A percentile compares a stretch with the other conserved stretches of the same genome.
Evolutionary conservation across 2,888 invertebrate genomes (phyloP).

Genomic region (Macroteleia sp.): DNA sequence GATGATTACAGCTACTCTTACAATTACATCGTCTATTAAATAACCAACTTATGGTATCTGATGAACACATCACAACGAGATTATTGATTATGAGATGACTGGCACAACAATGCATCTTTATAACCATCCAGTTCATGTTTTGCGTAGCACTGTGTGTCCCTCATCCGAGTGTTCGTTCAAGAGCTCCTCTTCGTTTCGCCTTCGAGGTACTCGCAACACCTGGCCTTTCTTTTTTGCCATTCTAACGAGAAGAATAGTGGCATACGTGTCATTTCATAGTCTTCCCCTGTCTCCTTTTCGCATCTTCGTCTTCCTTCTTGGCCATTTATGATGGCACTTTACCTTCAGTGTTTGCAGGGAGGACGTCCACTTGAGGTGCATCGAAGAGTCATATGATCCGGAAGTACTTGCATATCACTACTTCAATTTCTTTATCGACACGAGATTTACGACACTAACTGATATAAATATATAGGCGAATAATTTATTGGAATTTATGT

Average conservation of each 20-base stretch:
- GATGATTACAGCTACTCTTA: conserved; percentile 2
- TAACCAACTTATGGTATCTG: conserved; percentile 26
- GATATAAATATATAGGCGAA: conserved; percentile 7
- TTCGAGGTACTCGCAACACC: conserved; percentile 53
- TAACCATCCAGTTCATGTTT: conserved; percentile 21
- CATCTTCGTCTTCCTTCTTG: conserved; percentile 51
- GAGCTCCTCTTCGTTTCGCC: conserved; percentile 36
- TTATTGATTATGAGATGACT: conserved; percentile 50
- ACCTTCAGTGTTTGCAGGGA: conserved; percentile 55
- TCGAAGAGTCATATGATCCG: conserved; percentile 52
- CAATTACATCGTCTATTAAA: conserved; percentile 20
- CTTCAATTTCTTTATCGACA: conserved; percentile 43
- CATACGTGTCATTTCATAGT: conserved; percentile 64
- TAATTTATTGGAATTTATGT: not conserved
- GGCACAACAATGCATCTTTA: conserved; percentile 40
- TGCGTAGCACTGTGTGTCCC: conserved; percentile 25
- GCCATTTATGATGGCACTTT: conserved; percentile 61
- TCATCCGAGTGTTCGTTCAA: conserved; percentile 29
- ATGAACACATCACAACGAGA: conserved; percentile 40
- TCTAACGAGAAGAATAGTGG: conserved; percentile 55
- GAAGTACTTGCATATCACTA: conserved; percentile 59
- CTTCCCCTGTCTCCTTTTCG: conserved; percentile 46
- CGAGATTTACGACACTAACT: conserved; percentile 19
- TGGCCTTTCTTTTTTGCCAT: conserved; percentile 57
- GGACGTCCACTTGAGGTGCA: conserved; percentile 58